These are phyloP conservation scores for Macrocentrus cingulum DNA, from an alignment of 1,140 invertebrate genomes.

Conservation along the genomic window DNA sequence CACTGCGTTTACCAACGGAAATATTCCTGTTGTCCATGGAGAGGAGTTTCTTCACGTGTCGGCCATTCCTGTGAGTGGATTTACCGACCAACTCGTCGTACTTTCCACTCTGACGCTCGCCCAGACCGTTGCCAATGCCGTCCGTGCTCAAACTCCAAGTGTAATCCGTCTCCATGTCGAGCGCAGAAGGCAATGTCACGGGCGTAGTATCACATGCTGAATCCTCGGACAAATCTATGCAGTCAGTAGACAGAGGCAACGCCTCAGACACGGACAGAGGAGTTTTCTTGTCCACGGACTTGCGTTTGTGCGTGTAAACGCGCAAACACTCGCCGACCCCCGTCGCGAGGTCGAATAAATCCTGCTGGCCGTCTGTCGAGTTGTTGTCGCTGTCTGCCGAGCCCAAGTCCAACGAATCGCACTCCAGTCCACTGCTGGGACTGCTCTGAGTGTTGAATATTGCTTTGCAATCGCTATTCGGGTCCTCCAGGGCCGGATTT, in stretches of 20 bases:
- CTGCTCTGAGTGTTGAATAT: background rate
- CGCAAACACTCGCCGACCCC: conserved; percentile 48
- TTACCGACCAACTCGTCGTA: conserved; percentile 8
- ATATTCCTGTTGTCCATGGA: conserved; percentile 31
- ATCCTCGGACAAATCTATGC: conserved; percentile 51
- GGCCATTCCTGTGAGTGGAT: conserved; percentile 20
- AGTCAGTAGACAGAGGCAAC: conserved; percentile 36
- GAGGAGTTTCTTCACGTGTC: conserved; percentile 37
- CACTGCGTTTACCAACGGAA: conserved; percentile 13
- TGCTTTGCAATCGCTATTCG: background rate
- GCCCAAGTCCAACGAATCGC: background rate
- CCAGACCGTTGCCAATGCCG: conserved; percentile 43
- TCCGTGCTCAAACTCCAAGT: conserved; percentile 45
- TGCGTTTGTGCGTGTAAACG: conserved; percentile 35
- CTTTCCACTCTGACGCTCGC: conserved; percentile 15
- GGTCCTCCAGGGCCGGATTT: background rate
- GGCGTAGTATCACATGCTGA: conserved; percentile 36
- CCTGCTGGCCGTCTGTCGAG: conserved; percentile 7
- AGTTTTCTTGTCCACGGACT: conserved; percentile 18
- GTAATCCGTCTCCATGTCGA: conserved; percentile 51
- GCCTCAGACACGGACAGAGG: conserved; percentile 17
- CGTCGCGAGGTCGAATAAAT: conserved; percentile 39
- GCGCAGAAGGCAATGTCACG: conserved; percentile 42
- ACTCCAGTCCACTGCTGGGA: background rate
- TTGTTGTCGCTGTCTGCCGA: background rate